A percentile compares a stretch with the other conserved stretches of the same genome.
Evolutionary conservation across 2,888 invertebrate species (phyloP).

Genomic region (Lepidocyrtinus sp.): DNA sequence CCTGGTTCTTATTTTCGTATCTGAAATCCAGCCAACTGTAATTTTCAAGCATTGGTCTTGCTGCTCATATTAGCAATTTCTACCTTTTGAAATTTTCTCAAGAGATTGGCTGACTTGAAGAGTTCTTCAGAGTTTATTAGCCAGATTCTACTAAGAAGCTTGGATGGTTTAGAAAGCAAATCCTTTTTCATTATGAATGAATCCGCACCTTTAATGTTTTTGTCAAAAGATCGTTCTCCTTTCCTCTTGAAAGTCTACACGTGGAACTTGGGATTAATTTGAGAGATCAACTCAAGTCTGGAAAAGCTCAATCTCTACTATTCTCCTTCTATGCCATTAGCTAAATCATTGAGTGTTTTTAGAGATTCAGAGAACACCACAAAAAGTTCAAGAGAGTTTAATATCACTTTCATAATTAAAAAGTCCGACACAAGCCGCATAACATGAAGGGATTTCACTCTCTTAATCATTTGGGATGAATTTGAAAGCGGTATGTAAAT

Average conservation of each 20-base stretch:
- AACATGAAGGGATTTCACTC: not conserved
- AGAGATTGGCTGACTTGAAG: constrained; percentile 24
- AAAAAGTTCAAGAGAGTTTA: constrained; percentile 23
- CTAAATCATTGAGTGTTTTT: not conserved
- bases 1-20: not conserved
- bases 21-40: not conserved
- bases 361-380: not conserved
- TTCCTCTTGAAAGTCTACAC: not conserved
- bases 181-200: constrained; percentile 28
- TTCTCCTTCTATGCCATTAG: not conserved
- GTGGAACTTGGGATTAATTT: constrained; percentile 20
- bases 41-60: not conserved
- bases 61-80: not conserved
- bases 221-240: not conserved
- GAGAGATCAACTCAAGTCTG: not conserved
- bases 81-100: constrained; percentile 4
- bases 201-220: not conserved
- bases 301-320: not conserved
- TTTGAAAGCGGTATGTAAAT: constrained; percentile 12
- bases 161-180: not conserved
- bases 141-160: not conserved
- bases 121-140: constrained; percentile 38
- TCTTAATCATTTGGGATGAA: constrained; percentile 5
- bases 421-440: constrained; percentile 21
- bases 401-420: constrained; percentile 51